These are phyloP conservation scores for Callyntrura guangdongensis DNA, from an alignment of 2,888 invertebrate species.

Conservation along the genomic window DNA sequence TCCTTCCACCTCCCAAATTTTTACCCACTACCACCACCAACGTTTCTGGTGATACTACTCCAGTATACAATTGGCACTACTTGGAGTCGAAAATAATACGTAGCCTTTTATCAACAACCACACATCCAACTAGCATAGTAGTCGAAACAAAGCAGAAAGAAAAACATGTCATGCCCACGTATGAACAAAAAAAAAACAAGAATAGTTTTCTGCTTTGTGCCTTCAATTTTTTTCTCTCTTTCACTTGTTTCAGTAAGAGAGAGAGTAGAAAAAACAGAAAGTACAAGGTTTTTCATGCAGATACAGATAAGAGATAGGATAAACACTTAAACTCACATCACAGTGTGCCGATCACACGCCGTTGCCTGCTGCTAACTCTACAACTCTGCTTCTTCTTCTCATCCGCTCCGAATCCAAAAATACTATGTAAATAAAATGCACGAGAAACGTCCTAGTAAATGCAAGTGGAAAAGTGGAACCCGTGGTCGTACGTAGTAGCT, in stretches of 20 bases:
- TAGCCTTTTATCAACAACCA: background rate
- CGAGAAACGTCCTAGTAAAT: background rate
- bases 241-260: conserved; percentile 6
- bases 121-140: background rate
- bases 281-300: conserved; percentile 19
- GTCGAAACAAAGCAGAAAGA: background rate
- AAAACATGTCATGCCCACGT: background rate
- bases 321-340: background rate
- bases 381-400: background rate
- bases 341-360: background rate
- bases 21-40: background rate
- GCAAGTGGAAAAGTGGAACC: conserved; percentile 1
- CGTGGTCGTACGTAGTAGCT: no score
- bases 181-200: background rate
- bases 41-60: background rate
- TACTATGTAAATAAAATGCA: conserved; percentile 22
- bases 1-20: background rate
- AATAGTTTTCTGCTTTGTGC: background rate
- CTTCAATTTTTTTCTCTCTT: conserved; percentile 7
- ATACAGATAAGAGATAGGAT: background rate
- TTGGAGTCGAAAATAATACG: no score
- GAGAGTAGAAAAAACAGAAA: background rate
- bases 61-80: background rate
- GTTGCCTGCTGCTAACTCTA: background rate
- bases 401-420: background rate